These are phyloP conservation scores for Oncopeltus fasciatus DNA, from an alignment of 1,140 invertebrate genomes.

Conservation along the genomic window DNA sequence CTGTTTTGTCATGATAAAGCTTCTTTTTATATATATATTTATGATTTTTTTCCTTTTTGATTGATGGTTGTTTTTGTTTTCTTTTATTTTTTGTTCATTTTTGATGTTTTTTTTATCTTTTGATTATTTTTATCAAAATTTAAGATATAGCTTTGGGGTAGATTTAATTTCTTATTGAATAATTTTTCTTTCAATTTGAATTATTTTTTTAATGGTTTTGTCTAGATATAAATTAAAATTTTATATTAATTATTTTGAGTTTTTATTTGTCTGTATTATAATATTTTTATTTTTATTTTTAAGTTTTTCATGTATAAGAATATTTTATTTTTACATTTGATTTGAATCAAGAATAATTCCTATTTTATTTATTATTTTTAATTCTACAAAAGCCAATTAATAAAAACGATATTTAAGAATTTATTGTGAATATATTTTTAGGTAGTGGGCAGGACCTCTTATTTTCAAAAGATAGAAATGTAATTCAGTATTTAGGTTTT, in stretches of 20 bases:
- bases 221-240: slow-evolving; percentile 29
- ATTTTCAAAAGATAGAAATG: too few relatives aligned
- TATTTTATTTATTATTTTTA: slow-evolving; percentile 45
- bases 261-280: slow-evolving; percentile 37
- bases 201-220: slow-evolving; percentile 37
- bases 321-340: slow-evolving; percentile 50
- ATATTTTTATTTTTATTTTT: slow-evolving; percentile 39
- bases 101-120: slow-evolving; percentile 31
- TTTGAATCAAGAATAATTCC: slow-evolving; percentile 48
- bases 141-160: neutral
- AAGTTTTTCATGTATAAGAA: slow-evolving; percentile 38
- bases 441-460: too few relatives aligned
- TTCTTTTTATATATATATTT: slow-evolving; percentile 35
- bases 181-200: slow-evolving; percentile 28
- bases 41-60: slow-evolving; percentile 27
- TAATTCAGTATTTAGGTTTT: too few relatives aligned
- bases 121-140: slow-evolving; percentile 35
- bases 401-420: too few relatives aligned
- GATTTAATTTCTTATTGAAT: neutral
- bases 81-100: slow-evolving; percentile 24
- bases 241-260: slow-evolving; percentile 32
- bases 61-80: slow-evolving; percentile 33
- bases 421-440: too few relatives aligned
- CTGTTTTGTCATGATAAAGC: slow-evolving; percentile 39
- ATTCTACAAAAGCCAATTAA: too few relatives aligned